A percentile compares a stretch with the other conserved stretches of the same genome.
Conservation (phyloP, 2,113 vertebrate genomes). For the Pelecanus crispus region DNA sequence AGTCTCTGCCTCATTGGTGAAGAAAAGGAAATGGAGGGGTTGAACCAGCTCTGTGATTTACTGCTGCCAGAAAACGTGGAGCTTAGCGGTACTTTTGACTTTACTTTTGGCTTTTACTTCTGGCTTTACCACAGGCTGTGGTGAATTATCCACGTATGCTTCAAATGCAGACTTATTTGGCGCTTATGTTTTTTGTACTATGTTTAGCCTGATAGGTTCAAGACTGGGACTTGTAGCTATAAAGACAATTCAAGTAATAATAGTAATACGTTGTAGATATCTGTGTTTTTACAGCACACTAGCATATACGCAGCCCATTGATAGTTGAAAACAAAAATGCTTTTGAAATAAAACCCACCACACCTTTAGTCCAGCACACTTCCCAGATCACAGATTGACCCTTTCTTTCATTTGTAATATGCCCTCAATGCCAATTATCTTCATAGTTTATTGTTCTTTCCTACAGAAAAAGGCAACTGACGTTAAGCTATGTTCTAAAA, state of each 20-base stretch:
- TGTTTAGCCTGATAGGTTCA: not conserved
- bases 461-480: not conserved
- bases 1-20: not conserved
- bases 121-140: not conserved
- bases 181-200: not conserved
- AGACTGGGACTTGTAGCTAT: not conserved
- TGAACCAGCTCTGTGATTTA: not conserved
- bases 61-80: not conserved
- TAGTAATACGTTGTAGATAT: not conserved
- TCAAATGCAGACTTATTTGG: not conserved
- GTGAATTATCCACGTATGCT: not conserved
- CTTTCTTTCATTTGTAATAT: conserved; percentile 12
- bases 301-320: not conserved
- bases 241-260: not conserved
- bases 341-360: not conserved
- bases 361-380: not conserved
- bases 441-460: conserved; percentile 25
- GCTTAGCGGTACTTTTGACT: not conserved
- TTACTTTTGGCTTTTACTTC: no score
- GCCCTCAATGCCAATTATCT: conserved; percentile 12
- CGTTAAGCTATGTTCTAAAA: conserved; percentile 39
- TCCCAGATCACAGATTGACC: not conserved
- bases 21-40: not conserved
- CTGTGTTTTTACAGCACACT: not conserved
- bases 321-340: not conserved